phyloP scores from a whole-genome alignment of 1,140 invertebrate species.

The Caerostris darwini region DNA sequence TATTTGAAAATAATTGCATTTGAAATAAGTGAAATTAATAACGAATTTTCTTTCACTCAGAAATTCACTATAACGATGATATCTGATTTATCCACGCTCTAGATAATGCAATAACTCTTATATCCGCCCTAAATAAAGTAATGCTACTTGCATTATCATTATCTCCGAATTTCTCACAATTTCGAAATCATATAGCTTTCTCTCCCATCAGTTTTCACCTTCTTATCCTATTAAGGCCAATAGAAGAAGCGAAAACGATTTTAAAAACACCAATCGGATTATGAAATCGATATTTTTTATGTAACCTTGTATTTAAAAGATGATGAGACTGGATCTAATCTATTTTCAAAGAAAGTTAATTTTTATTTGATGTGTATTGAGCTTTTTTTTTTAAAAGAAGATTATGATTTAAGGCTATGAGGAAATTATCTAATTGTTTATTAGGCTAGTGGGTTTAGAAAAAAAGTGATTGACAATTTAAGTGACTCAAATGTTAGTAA shows the following conservation, averaged over 20 bases:
- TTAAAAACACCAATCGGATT: neutral
- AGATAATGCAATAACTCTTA: neutral
- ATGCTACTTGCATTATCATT: neutral
- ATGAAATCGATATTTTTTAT: neutral
- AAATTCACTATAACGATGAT: neutral
- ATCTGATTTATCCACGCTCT: neutral
- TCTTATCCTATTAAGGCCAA: neutral
- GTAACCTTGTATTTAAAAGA: neutral
- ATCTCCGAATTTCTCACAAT: neutral
- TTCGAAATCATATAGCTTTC: neutral
- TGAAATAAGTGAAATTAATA: slow-evolving; percentile 18
- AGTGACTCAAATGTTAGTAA: neutral
- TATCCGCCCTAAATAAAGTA: slow-evolving; percentile 2
- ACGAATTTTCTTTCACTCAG: neutral
- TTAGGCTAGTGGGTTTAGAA: neutral
- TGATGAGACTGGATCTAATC: neutral
- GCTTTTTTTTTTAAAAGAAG: neutral
- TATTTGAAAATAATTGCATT: neutral
- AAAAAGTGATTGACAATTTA: neutral
- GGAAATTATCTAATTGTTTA: neutral
- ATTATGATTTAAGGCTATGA: neutral
- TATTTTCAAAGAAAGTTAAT: neutral
- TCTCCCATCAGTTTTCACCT: neutral
- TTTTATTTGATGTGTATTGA: neutral
- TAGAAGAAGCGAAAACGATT: neutral